A percentile compares a stretch with the other conserved stretches of the same genome.
Evolutionary conservation across 2,888 invertebrate genomes (phyloP).

Genomic region (Mimachlamys varia): DNA sequence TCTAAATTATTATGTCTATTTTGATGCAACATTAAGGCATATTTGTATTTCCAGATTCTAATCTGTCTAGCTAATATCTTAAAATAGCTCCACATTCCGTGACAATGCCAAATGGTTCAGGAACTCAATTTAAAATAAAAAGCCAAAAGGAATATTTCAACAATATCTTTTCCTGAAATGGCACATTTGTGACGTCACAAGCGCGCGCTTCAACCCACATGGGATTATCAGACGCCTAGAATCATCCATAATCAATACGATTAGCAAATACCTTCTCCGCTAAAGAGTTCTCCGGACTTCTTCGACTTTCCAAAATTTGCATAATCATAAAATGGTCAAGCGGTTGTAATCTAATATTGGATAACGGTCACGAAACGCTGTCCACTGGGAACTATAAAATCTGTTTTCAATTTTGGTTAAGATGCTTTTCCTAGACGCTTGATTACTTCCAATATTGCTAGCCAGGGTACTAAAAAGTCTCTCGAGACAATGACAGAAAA

Average conservation of each 20-base stretch:
- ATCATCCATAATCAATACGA: background rate
- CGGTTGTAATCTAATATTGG: background rate
- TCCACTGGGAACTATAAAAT: background rate
- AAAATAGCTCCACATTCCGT: background rate
- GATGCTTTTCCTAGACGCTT: background rate
- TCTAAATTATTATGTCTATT: background rate
- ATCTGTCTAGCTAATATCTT: background rate
- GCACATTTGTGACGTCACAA: slow-evolving; percentile 3
- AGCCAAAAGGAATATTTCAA: slow-evolving; percentile 3
- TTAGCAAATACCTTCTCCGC: background rate
- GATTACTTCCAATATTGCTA: background rate
- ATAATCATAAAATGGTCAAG: background rate
- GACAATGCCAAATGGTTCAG: background rate
- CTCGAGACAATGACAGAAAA: background rate
- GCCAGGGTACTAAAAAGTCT: background rate
- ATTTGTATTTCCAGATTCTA: background rate
- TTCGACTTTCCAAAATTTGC: background rate
- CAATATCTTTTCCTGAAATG: slow-evolving; percentile 7
- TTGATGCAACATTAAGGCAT: background rate
- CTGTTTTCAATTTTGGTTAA: background rate
- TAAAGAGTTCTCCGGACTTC: background rate
- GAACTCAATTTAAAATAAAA: background rate
- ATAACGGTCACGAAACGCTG: background rate
- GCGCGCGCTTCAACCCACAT: background rate
- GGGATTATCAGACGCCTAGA: background rate